Percentiles rank a stretch among this genome's conserved stretches.
Conservation (phyloP, 2,888 invertebrate genomes). For the Sinohyriopsis cumingii region DNA sequence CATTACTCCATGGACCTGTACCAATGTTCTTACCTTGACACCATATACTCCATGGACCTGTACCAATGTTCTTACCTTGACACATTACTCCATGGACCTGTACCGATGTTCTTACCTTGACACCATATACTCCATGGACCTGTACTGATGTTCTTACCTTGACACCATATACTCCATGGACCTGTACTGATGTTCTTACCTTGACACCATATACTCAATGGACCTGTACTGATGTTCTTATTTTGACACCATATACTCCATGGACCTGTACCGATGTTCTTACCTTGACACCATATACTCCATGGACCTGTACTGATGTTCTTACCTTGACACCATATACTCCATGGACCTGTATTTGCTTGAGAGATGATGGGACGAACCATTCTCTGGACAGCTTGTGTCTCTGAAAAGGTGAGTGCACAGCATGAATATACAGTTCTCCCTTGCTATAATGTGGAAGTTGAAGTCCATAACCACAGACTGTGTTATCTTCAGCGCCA, state of each 20-base stretch:
- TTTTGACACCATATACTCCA: conserved; percentile 42
- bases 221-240: too few relatives aligned
- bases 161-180: conserved; percentile 50
- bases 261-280: conserved; percentile 21
- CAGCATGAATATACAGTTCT: too few relatives aligned
- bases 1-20: conserved; percentile 60
- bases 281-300: conserved; percentile 30
- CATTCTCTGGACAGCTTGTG: conserved; percentile 63
- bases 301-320: conserved; percentile 41
- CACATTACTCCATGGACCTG: conserved; percentile 56
- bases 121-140: conserved; percentile 53
- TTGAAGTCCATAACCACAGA: too few relatives aligned
- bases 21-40: too few relatives aligned
- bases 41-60: conserved; percentile 57
- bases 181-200: too few relatives aligned
- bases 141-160: too few relatives aligned
- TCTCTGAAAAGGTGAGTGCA: conserved; percentile 54
- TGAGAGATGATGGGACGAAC: conserved; percentile 62
- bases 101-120: too few relatives aligned
- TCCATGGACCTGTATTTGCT: conserved; percentile 65
- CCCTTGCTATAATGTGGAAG: too few relatives aligned
- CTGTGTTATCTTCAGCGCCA: too few relatives aligned
- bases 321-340: conserved; percentile 66
- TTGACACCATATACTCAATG: conserved; percentile 46
- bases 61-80: too few relatives aligned